A percentile compares a stretch with the other conserved stretches of the same genome.
These are phyloP conservation scores for Leptinotarsa rubiginosa DNA, from an alignment of 2,888 invertebrate genomes.

Conservation along the genomic window DNA sequence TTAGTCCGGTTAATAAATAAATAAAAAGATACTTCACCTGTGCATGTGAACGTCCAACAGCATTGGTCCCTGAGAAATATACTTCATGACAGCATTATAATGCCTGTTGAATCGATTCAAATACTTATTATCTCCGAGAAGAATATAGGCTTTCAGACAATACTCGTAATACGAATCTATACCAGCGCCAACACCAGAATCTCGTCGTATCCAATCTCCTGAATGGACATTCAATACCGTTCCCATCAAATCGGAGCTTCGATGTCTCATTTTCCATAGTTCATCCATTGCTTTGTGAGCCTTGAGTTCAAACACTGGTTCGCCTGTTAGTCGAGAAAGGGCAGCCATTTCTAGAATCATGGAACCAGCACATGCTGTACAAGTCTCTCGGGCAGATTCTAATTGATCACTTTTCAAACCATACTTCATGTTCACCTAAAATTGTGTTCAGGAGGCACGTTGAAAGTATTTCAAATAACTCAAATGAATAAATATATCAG, in stretches of 20 bases:
- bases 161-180: conserved; percentile 99
- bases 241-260: conserved; percentile 93
- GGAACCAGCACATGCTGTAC: conserved; percentile 98
- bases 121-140: conserved; percentile 94
- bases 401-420: conserved; percentile 84
- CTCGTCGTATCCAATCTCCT: conserved; percentile 96
- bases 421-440: conserved; percentile 79
- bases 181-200: conserved; percentile 98
- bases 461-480: too few species aligned
- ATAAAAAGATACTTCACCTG: conserved; percentile 65
- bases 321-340: conserved; percentile 90
- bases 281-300: conserved; percentile 97
- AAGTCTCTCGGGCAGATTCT: conserved; percentile 87
- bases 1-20: neutral
- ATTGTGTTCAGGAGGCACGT: conserved; percentile 13
- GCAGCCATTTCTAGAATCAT: conserved; percentile 98
- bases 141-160: conserved; percentile 95
- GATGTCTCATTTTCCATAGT: conserved; percentile 93
- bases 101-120: conserved; percentile 94
- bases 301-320: conserved; percentile 92
- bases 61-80: conserved; percentile 93
- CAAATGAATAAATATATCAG: too few species aligned
- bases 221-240: conserved; percentile 96
- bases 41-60: conserved; percentile 92
- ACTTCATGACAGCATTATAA: conserved; percentile 96